Evolutionary conservation across 2,113 vertebrate species (phyloP), one percentile per base, ranked within the genome.

Genomic region (Lontra canadensis): DNA sequence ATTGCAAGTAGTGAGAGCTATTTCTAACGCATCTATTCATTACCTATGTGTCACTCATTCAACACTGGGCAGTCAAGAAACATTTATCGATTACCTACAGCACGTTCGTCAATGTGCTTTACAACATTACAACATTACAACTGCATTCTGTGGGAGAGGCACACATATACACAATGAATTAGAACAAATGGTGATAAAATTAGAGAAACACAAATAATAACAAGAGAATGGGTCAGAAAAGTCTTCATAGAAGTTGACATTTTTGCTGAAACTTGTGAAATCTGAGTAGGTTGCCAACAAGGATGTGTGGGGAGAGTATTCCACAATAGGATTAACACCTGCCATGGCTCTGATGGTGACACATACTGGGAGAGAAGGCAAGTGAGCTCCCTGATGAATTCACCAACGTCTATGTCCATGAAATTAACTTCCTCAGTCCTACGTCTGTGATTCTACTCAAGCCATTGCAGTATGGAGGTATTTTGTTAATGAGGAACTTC

Each of bases 121-220:
- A 42, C 13, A 31, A 39, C 23, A 74, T n/a, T n/a, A n/a, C n/a
- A n/a, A n/a, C n/a, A n/a, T n/a, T n/a, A n/a, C n/a, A 89, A 47
- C 20, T 5, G 3, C 1, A 1, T 12, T 52, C 49, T 88, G 2
- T 36, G 18, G 1, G 26, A 2, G 31, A 69, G 21, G 78, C 3
- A 74, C 20, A 57, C 3, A 42, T 7, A 23, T 4, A 83, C 63
- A 52, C 14, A 84, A 57, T 39, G 9, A 23, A 71, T 71, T 88
- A 9, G 14, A 61, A 86, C 4, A 52, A 85, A 52, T 15, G 23
- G 12, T 31, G 18, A 21, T 34, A 89, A 12, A 8, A 55, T 44
- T 81, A 42, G 21, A 34, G 29, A 21, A 42, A 10, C 74, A 23
- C 10, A 47, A 69, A 21, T 10, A 39, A 61, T 2, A 78, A 26